Evolutionary conservation across 2,888 invertebrate species (phyloP).

Genomic region (Yponomeuta plumbellus): DNA sequence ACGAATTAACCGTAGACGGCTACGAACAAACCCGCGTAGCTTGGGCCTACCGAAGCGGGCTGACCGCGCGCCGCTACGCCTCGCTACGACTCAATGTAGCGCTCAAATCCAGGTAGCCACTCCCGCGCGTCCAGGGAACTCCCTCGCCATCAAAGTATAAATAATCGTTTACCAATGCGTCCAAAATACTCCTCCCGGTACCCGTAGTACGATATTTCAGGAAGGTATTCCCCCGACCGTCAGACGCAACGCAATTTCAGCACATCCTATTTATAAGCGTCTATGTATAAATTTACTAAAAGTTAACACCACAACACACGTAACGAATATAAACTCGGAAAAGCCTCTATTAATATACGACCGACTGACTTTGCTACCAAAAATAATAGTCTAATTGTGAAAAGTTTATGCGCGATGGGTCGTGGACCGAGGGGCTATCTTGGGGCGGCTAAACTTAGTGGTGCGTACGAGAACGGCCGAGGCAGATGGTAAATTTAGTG

Average conservation of each 20-base stretch:
- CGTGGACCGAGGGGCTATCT: constrained; percentile 76
- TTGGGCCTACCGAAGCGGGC: neutral
- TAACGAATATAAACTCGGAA: constrained; percentile 78
- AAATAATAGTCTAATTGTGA: constrained; percentile 79
- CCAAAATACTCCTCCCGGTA: constrained; percentile 72
- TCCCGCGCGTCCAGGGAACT: constrained; percentile 34
- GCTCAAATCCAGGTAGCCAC: neutral
- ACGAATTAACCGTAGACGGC: too few relatives aligned
- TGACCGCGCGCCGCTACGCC: constrained; percentile 7
- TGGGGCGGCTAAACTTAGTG: constrained; percentile 78
- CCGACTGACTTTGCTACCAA: constrained; percentile 78
- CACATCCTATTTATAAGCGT: constrained; percentile 77
- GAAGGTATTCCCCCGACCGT: constrained; percentile 77
- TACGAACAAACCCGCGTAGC: neutral
- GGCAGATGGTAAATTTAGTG: constrained; percentile 72
- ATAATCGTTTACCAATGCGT: constrained; percentile 76
- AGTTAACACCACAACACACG: constrained; percentile 77
- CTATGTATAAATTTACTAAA: constrained; percentile 78
- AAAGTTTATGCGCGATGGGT: constrained; percentile 77
- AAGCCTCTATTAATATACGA: constrained; percentile 78
- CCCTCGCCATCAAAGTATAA: constrained; percentile 69
- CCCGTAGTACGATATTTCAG: constrained; percentile 76
- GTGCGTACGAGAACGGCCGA: constrained; percentile 59
- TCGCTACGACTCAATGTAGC: neutral
- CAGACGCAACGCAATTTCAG: constrained; percentile 70